Conservation (phyloP, 2,113 vertebrate species). For the Regulus satrapa region DNA sequence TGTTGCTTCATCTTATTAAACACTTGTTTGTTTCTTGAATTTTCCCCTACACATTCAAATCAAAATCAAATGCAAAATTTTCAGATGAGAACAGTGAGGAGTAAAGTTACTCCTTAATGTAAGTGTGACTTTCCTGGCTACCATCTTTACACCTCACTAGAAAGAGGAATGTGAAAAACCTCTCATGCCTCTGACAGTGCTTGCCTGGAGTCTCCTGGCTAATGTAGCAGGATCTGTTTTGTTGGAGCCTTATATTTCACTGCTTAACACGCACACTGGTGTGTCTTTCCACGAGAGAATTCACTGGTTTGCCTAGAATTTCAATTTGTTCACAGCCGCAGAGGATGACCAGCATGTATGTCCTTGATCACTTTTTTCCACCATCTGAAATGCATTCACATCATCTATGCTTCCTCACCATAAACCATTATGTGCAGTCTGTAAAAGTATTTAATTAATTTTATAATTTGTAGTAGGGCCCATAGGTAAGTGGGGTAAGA, state of each 20-base stretch:
- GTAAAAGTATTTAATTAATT: background rate
- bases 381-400: background rate
- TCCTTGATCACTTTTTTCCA: background rate
- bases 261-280: background rate
- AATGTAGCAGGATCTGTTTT: rapidly evolving
- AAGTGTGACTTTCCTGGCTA: background rate
- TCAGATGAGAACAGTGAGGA: background rate
- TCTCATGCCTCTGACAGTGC: rapidly evolving
- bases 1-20: background rate
- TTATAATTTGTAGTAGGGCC: background rate
- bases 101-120: background rate
- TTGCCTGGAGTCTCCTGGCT: background rate
- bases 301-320: background rate
- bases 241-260: background rate
- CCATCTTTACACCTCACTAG: background rate
- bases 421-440: background rate
- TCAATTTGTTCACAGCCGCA: background rate
- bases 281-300: background rate
- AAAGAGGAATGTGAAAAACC: background rate
- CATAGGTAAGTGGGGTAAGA: background rate
- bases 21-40: background rate
- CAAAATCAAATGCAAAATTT: background rate
- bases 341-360: background rate
- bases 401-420: background rate
- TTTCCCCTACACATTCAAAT: background rate